These are phyloP conservation scores for Drosophila leontia DNA, from an alignment of 1,140 invertebrate genomes.

Conservation along the genomic window DNA sequence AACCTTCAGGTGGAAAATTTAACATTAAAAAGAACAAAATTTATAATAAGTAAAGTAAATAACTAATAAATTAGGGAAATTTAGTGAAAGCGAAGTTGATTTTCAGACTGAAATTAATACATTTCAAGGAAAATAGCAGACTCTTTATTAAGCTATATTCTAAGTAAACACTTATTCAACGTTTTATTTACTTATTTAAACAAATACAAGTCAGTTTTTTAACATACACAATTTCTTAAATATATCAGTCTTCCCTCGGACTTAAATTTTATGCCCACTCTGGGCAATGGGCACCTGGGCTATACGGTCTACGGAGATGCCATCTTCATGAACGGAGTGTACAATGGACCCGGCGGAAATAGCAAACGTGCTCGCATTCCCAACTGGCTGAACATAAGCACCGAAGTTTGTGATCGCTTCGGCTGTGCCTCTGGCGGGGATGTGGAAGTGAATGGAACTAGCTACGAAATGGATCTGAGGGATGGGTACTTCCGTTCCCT, in stretches of 20 bases:
- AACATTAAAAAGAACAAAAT: no score
- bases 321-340: conserved; percentile 87
- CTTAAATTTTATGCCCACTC: conserved; percentile 86
- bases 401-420: conserved; percentile 48
- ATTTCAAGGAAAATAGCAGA: no score
- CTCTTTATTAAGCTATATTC: background rate
- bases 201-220: background rate
- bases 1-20: conserved; percentile 7
- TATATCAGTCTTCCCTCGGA: conserved; percentile 85
- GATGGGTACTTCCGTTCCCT: conserved; percentile 64
- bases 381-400: conserved; percentile 86
- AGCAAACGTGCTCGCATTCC: conserved; percentile 87
- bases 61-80: no score
- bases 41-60: background rate
- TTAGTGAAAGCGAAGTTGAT: no score
- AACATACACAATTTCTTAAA: background rate
- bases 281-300: conserved; percentile 87
- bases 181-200: background rate
- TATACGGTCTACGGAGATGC: conserved; percentile 87
- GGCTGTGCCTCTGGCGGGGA: conserved; percentile 27
- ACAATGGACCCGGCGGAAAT: conserved; percentile 86
- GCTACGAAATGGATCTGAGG: conserved; percentile 64
- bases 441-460: conserved; percentile 81
- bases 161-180: no score
- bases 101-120: background rate